Evolutionary conservation across 2,888 invertebrate genomes (phyloP).

Genomic region (Lasioglossum vierecki): DNA sequence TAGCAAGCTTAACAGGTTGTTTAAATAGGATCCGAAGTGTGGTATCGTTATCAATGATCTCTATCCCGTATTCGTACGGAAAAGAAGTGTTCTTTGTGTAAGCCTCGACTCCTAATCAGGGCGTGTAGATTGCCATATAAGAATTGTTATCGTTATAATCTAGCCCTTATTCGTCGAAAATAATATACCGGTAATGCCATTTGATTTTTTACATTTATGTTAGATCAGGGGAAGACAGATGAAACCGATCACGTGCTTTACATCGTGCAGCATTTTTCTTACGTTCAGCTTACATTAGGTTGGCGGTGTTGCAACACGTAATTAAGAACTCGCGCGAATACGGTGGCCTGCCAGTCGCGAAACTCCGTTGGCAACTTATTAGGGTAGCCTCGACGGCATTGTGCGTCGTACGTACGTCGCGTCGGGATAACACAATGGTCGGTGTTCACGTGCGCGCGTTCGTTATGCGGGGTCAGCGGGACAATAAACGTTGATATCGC

Average conservation of each 20-base stretch:
- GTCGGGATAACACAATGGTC: conserved; percentile 55
- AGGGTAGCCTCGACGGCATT: conserved; percentile 61
- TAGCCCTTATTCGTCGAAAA: background rate
- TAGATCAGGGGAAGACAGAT: background rate
- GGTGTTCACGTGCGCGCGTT: conserved; percentile 53
- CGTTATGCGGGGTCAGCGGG: conserved; percentile 56
- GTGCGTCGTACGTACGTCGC: conserved; percentile 50
- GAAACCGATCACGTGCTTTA: conserved; percentile 63
- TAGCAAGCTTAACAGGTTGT: background rate
- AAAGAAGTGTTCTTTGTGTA: background rate
- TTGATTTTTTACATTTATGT: background rate
- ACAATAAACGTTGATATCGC: conserved; percentile 64
- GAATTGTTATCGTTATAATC: background rate
- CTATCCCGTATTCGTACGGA: background rate
- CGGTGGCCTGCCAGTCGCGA: conserved; percentile 66
- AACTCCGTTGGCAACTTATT: conserved; percentile 61
- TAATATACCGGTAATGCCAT: background rate
- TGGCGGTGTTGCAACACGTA: conserved; percentile 69
- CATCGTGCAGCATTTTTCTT: conserved; percentile 61
- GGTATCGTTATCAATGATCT: background rate
- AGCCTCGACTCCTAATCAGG: background rate
- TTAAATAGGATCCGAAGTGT: background rate
- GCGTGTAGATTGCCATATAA: background rate
- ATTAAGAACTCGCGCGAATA: conserved; percentile 74
- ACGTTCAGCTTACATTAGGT: conserved; percentile 62